These are phyloP conservation scores for Verasper variegatus DNA, from an alignment of 2,113 vertebrate genomes.

Conservation along the genomic window DNA sequence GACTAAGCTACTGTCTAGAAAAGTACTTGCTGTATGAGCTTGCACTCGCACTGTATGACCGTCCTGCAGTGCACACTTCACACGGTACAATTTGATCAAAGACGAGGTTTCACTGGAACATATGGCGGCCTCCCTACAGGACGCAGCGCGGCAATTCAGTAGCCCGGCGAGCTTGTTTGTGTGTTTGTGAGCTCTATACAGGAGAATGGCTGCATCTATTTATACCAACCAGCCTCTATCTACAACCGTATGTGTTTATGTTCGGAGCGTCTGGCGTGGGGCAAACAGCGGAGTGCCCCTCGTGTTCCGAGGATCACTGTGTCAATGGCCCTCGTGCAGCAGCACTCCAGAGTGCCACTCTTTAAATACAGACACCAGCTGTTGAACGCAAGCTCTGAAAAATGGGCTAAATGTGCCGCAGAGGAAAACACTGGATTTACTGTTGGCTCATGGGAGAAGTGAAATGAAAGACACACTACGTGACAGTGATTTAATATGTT, in stretches of 20 bases:
- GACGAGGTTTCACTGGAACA: slow-evolving; percentile 38
- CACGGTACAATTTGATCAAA: slow-evolving; percentile 32
- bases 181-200: slow-evolving; percentile 46
- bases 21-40: not conserved
- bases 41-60: not conserved
- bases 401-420: slow-evolving; percentile 52
- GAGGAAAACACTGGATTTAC: slow-evolving; percentile 37
- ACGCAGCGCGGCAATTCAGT: slow-evolving; percentile 29
- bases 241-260: slow-evolving; percentile 77
- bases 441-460: slow-evolving; percentile 7
- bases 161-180: slow-evolving; percentile 52
- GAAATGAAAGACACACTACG: slow-evolving; percentile 38
- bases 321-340: slow-evolving; percentile 71
- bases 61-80: not conserved
- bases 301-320: slow-evolving; percentile 77
- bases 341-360: slow-evolving; percentile 64
- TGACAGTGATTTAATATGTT: slow-evolving; percentile 31
- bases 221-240: slow-evolving; percentile 64
- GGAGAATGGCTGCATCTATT: slow-evolving; percentile 64
- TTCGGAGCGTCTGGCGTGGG: slow-evolving; percentile 62
- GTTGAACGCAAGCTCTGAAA: slow-evolving; percentile 64
- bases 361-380: slow-evolving; percentile 81
- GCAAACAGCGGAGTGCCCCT: slow-evolving; percentile 66
- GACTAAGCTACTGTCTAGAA: not conserved
- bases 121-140: slow-evolving; percentile 44